These are phyloP conservation scores for Physella acuta DNA, from an alignment of 1,140 invertebrate genomes.

Conservation along the genomic window DNA sequence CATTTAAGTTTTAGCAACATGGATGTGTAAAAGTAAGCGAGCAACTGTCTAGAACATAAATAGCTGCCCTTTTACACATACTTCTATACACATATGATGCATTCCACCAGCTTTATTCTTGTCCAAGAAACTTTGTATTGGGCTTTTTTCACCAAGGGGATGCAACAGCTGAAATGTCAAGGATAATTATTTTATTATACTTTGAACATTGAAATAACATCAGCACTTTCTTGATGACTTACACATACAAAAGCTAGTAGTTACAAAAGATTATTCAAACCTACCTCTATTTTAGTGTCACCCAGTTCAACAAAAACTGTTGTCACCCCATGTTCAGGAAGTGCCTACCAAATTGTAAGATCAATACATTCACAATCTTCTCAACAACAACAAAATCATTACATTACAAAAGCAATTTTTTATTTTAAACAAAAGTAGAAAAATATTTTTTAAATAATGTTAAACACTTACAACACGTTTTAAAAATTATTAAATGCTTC, in stretches of 20 bases:
- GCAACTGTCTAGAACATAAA: neutral
- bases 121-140: conserved; percentile 67
- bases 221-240: neutral
- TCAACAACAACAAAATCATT: too few species aligned
- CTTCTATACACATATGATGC: conserved; percentile 72
- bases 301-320: conserved; percentile 70
- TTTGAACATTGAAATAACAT: neutral
- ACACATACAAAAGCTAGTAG: too few species aligned
- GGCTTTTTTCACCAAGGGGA: conserved; percentile 67
- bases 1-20: too few species aligned
- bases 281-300: conserved; percentile 67
- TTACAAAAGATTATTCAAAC: conserved; percentile 17
- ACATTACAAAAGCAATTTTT: neutral
- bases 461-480: neutral
- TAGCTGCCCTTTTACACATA: conserved; percentile 49
- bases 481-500: too few species aligned
- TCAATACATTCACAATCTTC: too few species aligned
- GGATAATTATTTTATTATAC: too few species aligned
- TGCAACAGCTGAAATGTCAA: conserved; percentile 64
- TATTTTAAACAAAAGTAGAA: neutral
- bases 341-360: conserved; percentile 45
- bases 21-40: neutral
- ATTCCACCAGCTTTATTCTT: conserved; percentile 69
- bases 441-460: neutral
- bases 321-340: conserved; percentile 68